Base-by-base conservation (phyloP, 2,113 vertebrate genomes). In the Microtus montanus region DNA sequence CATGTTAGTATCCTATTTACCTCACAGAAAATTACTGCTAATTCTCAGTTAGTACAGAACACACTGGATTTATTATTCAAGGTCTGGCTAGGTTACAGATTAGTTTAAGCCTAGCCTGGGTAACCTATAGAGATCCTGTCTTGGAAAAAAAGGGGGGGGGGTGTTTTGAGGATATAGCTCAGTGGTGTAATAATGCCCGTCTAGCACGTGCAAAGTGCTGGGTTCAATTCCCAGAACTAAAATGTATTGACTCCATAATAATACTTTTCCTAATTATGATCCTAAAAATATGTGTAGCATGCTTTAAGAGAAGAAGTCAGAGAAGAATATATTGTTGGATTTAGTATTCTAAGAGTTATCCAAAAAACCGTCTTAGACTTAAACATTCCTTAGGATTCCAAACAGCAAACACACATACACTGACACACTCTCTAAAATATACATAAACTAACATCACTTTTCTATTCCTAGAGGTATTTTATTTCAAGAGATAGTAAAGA, bases 391-490 rank as follows among this genome's bases (percentile, higher is more conserved):
- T 89, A 84, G 22, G 54, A 87, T 89, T 93, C 49, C 71, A 88
- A 92, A 73, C 1, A 92, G 78, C 7, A 24, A 20, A 17, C 68
- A 85, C 8, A 14, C 33, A 63, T 20, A 33, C 6, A 28, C 7
- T 66, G 12, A 54, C 49, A 28, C 13, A 41, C 47, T 49, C 54
- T 54, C 89, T 78, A 28, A 64, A 87, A 75, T 87, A 63, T 14
- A 90, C 24, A 74, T 70, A 89, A 82, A 93, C 54, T 92, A 93
- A 84, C 54, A 85, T 63, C 54, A 71, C 52, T 90, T 90, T 58
- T 66, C 91, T 77, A 88, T 86, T 87, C 77, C 63, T 87, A 54
- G 22, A 54, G 61, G 66, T 82, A 86, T 92, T 90, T 95, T 95
- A 91, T 85, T 83, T 87, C 8, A 70, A 33, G 35, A 12, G 52